Conservation (phyloP, 2,797 vertebrate genomes). For the Tachyglossus aculeatus region DNA sequence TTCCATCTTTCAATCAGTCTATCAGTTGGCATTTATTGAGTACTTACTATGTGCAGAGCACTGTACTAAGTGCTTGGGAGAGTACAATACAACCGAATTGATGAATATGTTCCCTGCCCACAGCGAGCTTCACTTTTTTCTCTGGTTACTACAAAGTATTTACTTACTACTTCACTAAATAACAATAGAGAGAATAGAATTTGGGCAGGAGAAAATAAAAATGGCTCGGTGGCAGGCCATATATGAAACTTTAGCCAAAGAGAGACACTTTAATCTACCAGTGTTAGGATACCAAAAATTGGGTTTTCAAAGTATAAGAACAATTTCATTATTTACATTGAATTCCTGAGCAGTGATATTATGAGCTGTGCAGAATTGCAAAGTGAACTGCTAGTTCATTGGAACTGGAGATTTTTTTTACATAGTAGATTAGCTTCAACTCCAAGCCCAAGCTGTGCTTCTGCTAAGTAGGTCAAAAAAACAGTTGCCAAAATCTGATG, state of each 20-base stretch:
- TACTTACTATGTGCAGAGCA: no score
- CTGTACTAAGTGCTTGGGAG: no score
- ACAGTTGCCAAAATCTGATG: constrained; percentile 25
- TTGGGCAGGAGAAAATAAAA: background rate
- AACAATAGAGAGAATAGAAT: background rate
- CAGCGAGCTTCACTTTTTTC: no score
- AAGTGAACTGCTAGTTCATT: background rate
- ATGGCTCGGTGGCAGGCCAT: background rate
- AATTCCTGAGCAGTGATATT: constrained; percentile 25
- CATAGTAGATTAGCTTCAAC: background rate
- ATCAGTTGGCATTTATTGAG: no score
- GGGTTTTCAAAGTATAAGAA: background rate
- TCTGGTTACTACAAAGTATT: no score
- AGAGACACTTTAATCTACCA: constrained; percentile 12
- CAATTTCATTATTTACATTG: constrained; percentile 29
- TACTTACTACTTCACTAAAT: background rate
- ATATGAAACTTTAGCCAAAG: constrained; percentile 39
- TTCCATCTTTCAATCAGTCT: no score
- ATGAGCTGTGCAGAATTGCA: constrained; percentile 4
- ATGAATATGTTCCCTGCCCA: no score
- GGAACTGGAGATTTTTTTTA: constrained; percentile 22
- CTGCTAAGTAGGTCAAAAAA: constrained; percentile 16
- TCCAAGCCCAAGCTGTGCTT: constrained; percentile 9
- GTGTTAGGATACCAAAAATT: constrained; percentile 18
- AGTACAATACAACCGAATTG: no score